Evolutionary conservation across 2,113 vertebrate species (phyloP).

Genomic region (Caranx ignobilis): DNA sequence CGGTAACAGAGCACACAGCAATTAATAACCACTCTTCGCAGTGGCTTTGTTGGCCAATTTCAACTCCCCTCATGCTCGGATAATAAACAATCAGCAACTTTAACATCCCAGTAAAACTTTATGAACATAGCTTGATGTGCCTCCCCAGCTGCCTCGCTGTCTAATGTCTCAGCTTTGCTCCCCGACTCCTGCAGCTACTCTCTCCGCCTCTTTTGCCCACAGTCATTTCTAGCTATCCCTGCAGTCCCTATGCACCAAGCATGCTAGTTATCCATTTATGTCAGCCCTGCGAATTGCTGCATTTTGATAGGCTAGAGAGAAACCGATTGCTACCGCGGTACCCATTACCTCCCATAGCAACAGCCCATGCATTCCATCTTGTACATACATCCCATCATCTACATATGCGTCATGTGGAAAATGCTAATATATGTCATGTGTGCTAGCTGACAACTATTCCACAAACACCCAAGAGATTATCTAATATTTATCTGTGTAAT

Average conservation of each 20-base stretch:
- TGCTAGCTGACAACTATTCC: slow-evolving; percentile 30
- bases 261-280: slow-evolving; percentile 53
- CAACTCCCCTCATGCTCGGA: slow-evolving; percentile 40
- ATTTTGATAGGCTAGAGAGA: slow-evolving; percentile 52
- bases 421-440: slow-evolving; percentile 47
- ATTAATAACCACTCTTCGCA: slow-evolving; percentile 64
- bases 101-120: slow-evolving; percentile 68
- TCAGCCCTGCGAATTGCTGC: background rate
- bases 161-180: slow-evolving; percentile 40
- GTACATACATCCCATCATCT: slow-evolving; percentile 31
- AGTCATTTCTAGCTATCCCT: slow-evolving; percentile 8
- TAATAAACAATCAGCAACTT: slow-evolving; percentile 75
- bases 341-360: slow-evolving; percentile 64
- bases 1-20: slow-evolving; percentile 47
- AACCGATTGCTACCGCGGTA: slow-evolving; percentile 27
- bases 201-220: background rate
- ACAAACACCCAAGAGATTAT: slow-evolving; percentile 36
- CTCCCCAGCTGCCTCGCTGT: slow-evolving; percentile 19
- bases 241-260: slow-evolving; percentile 30
- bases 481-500: slow-evolving; percentile 66
- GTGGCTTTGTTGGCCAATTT: slow-evolving; percentile 61
- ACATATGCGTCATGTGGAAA: slow-evolving; percentile 45
- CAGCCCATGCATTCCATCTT: slow-evolving; percentile 51
- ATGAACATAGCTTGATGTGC: slow-evolving; percentile 38
- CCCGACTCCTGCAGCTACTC: slow-evolving; percentile 6